These are phyloP conservation scores for Macroramphosus scolopax DNA, from an alignment of 2,797 vertebrate genomes.

Conservation along the genomic window DNA sequence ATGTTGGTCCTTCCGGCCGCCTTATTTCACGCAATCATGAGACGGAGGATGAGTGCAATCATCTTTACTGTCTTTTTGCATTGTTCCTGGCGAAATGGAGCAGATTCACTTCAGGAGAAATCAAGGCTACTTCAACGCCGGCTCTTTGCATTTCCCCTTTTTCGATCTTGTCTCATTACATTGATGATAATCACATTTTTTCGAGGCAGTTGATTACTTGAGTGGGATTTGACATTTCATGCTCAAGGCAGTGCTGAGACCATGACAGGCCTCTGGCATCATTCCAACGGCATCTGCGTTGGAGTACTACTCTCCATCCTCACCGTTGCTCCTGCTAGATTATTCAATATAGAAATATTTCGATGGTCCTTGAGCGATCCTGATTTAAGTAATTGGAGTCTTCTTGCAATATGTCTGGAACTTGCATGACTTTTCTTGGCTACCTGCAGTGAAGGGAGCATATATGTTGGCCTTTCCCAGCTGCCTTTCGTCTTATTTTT, in stretches of 20 bases:
- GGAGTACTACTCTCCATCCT: no score
- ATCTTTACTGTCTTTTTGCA: background rate
- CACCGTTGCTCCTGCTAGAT: background rate
- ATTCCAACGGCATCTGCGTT: slow-evolving; percentile 2
- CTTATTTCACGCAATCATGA: slow-evolving; percentile 6
- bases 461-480: background rate
- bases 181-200: slow-evolving; percentile 37
- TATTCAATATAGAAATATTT: slow-evolving; percentile 1
- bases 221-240: slow-evolving; percentile 52
- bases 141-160: slow-evolving; percentile 15
- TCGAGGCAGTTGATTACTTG: slow-evolving; percentile 53
- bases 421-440: no score
- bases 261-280: slow-evolving; percentile 16
- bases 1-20: background rate
- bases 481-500: background rate
- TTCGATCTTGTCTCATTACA: background rate
- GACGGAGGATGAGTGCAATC: background rate
- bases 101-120: slow-evolving; percentile 16
- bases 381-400: no score
- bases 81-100: slow-evolving; percentile 11
- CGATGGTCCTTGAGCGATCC: no score
- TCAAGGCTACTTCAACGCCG: slow-evolving; percentile 31
- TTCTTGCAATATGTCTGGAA: no score
- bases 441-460: no score
- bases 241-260: slow-evolving; percentile 10